Percentiles rank a stretch among this genome's conserved stretches.
Evolutionary conservation across 2,888 invertebrate genomes (phyloP).

Genomic region (Scrobipalpa costella): DNA sequence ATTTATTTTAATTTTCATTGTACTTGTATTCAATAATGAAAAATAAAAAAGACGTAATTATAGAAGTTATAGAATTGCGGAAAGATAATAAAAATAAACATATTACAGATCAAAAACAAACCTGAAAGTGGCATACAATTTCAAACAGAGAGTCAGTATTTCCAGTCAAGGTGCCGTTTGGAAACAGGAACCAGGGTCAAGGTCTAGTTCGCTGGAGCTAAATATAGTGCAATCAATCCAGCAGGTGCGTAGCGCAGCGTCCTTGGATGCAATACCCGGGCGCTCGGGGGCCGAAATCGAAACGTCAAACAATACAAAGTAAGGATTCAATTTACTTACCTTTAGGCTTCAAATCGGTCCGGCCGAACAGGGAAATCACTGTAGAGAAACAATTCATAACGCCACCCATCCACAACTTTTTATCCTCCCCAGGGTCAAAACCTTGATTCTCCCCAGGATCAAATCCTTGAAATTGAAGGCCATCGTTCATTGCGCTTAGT

Average conservation of each 20-base stretch:
- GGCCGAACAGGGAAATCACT: conserved; percentile 92
- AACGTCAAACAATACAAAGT: conserved; percentile 11
- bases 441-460: too few relatives aligned
- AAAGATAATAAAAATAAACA: too few relatives aligned
- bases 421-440: conserved; percentile 54
- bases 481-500: conserved; percentile 34
- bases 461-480: conserved; percentile 32
- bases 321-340: conserved; percentile 69
- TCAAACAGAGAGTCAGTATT: background rate
- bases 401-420: conserved; percentile 88
- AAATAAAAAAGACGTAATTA: too few relatives aligned
- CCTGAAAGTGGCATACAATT: too few relatives aligned
- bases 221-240: conserved; percentile 15
- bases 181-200: background rate
- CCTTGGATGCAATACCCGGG: conserved; percentile 41
- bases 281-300: background rate
- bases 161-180: background rate
- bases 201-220: background rate
- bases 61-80: too few relatives aligned
- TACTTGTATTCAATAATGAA: too few relatives aligned
- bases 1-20: too few relatives aligned
- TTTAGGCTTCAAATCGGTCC: conserved; percentile 85
- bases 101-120: too few relatives aligned
- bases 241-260: conserved; percentile 42
- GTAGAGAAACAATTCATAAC: conserved; percentile 94